phyloP scores from a whole-genome alignment of 2,797 vertebrate genomes.

The Accipiter superciliosus region DNA sequence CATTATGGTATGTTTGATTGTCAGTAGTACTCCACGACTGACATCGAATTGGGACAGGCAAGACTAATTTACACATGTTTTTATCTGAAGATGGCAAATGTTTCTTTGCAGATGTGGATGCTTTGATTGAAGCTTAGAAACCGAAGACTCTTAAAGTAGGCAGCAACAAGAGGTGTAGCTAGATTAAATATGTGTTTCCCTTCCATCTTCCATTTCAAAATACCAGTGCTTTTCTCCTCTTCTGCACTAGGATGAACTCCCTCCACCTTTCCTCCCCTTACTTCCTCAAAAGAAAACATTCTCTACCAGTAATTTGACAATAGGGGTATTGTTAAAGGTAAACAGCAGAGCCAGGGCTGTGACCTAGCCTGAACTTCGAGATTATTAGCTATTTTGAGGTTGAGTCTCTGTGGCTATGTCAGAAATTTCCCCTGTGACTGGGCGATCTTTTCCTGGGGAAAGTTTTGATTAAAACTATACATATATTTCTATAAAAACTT shows the following conservation, averaged over 20 bases:
- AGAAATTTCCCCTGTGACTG: background rate
- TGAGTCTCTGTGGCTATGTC: background rate
- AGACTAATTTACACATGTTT: background rate
- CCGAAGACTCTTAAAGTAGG: background rate
- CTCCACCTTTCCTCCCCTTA: background rate
- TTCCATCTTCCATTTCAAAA: background rate
- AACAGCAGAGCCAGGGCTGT: background rate
- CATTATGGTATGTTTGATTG: background rate
- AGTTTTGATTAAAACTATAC: background rate
- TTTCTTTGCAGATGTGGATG: background rate
- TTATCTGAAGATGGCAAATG: background rate
- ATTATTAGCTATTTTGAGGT: background rate
- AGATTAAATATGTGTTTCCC: background rate
- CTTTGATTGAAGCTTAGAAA: conserved; percentile 15
- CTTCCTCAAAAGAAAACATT: background rate
- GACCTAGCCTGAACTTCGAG: background rate
- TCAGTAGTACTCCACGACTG: background rate
- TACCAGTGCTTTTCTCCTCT: background rate
- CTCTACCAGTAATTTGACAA: background rate
- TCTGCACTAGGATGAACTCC: background rate
- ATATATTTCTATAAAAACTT: background rate
- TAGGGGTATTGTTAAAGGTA: background rate
- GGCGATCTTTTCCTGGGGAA: background rate
- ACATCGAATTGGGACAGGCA: background rate
- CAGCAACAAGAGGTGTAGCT: background rate